Conservation (phyloP, 2,888 invertebrate species). For the Acanthosepion lycidas region DNA sequence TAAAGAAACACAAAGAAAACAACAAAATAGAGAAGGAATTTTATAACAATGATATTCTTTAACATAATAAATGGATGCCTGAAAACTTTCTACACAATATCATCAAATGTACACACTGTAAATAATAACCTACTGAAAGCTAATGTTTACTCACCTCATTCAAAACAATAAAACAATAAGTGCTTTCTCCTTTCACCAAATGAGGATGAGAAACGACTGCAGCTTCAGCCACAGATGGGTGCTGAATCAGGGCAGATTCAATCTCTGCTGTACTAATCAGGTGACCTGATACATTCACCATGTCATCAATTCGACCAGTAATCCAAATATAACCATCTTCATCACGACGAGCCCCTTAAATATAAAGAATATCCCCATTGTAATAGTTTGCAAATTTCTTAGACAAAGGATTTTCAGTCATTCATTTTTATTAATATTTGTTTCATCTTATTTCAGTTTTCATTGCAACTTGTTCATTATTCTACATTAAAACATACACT, state of each 20-base stretch:
- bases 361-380: conserved; percentile 40
- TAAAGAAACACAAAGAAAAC: too few species aligned
- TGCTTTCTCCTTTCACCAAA: conserved; percentile 94
- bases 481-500: too few species aligned
- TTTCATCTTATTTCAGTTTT: too few species aligned
- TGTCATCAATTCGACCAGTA: conserved; percentile 97
- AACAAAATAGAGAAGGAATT: too few species aligned
- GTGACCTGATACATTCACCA: conserved; percentile 98
- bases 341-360: conserved; percentile 89
- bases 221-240: conserved; percentile 86
- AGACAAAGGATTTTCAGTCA: too few species aligned
- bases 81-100: too few species aligned
- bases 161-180: conserved; percentile 97
- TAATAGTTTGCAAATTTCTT: background rate
- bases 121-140: background rate
- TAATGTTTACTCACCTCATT: conserved; percentile 79
- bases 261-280: conserved; percentile 96
- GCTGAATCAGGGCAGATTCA: conserved; percentile 77
- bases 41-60: too few species aligned
- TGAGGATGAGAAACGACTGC: conserved; percentile 97
- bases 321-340: conserved; percentile 96
- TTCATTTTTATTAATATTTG: too few species aligned
- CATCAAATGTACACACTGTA: too few species aligned
- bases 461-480: too few species aligned
- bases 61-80: too few species aligned